These are phyloP conservation scores for Delia radicum DNA, from an alignment of 1,140 invertebrate species.

Conservation along the genomic window DNA sequence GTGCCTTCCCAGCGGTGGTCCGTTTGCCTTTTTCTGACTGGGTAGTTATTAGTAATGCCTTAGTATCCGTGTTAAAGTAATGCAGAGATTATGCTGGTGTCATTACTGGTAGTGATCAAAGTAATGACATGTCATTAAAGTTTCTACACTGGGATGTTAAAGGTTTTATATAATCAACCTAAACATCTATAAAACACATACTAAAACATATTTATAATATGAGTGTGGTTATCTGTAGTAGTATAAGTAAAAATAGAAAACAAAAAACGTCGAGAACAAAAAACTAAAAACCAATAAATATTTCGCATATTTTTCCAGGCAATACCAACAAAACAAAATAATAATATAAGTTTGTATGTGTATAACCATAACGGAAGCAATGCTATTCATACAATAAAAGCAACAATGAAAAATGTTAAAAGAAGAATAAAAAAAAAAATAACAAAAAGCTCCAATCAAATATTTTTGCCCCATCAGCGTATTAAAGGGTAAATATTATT, in stretches of 20 bases:
- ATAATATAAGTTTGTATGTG: too few relatives aligned
- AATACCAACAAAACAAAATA: not conserved
- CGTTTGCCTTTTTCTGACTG: too few relatives aligned
- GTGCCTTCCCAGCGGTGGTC: too few relatives aligned
- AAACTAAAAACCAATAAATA: not conserved
- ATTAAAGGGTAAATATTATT: conserved; percentile 5
- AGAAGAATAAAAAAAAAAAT: not conserved
- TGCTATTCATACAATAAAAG: not conserved
- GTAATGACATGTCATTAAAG: too few relatives aligned
- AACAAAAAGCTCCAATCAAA: not conserved
- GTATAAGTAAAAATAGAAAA: not conserved
- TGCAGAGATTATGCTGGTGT: too few relatives aligned
- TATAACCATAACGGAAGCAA: not conserved
- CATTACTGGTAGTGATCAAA: too few relatives aligned
- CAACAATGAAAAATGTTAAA: not conserved
- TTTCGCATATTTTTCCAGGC: not conserved
- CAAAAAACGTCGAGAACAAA: not conserved
- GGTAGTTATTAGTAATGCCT: too few relatives aligned
- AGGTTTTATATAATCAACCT: not conserved
- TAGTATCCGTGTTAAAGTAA: too few relatives aligned
- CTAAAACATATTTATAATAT: not conserved
- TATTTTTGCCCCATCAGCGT: not conserved
- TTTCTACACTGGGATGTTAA: too few relatives aligned
- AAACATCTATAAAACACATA: not conserved
- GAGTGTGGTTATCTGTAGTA: not conserved